phyloP scores from a whole-genome alignment of 2,113 vertebrate genomes.

The Oncorhynchus masou region DNA sequence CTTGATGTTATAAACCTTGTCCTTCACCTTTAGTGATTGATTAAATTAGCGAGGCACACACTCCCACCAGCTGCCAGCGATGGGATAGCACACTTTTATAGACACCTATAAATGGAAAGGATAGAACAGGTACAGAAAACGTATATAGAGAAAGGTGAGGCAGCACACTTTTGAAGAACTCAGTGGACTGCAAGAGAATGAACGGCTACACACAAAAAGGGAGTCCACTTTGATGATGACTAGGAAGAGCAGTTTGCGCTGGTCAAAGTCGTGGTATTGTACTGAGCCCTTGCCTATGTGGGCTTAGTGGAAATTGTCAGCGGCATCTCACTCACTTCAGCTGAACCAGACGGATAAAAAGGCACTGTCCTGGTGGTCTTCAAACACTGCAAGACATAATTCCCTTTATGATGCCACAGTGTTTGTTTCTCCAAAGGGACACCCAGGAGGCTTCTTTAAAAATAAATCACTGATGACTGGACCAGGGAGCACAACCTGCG shows the following conservation, averaged over 20 bases:
- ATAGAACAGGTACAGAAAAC: background rate
- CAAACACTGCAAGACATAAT: slow-evolving; percentile 23
- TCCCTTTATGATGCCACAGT: slow-evolving; percentile 22
- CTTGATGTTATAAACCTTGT: slow-evolving; percentile 44
- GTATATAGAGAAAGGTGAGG: background rate
- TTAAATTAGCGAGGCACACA: slow-evolving; percentile 31
- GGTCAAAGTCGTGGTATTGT: background rate
- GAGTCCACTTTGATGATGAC: background rate
- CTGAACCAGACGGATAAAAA: background rate
- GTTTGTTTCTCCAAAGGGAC: slow-evolving; percentile 34
- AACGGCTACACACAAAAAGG: background rate
- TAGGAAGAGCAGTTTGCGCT: background rate
- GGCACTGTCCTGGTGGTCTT: background rate
- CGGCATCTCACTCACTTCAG: background rate
- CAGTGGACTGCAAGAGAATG: background rate
- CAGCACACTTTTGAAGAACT: background rate
- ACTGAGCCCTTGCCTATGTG: background rate
- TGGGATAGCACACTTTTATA: slow-evolving; percentile 30
- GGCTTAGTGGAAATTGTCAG: background rate
- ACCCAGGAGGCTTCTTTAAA: slow-evolving; percentile 25
- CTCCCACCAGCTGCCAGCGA: slow-evolving; percentile 25
- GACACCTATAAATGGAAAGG: slow-evolving; percentile 27
- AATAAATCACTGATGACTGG: slow-evolving; percentile 30
- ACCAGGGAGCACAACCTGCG: slow-evolving; percentile 33
- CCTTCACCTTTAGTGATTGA: slow-evolving; percentile 53